Evolutionary conservation across 1,140 invertebrate species (phyloP).

Genomic region (Macrocentrus cingulum): DNA sequence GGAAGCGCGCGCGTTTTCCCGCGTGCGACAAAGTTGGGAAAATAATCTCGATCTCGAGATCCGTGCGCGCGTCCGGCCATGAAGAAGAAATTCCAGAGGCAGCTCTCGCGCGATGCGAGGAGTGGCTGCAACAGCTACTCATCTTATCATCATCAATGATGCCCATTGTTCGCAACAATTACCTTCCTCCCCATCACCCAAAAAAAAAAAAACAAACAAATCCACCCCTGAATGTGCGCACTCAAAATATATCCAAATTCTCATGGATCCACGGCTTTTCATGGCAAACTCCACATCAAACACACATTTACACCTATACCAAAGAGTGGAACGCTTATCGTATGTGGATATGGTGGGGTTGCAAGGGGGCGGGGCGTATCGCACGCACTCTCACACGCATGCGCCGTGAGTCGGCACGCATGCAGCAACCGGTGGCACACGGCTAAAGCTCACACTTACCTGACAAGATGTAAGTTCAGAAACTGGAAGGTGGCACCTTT

Average conservation of each 20-base stretch:
- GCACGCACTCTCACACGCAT: constrained; percentile 36
- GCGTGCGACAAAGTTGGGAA: constrained; percentile 15
- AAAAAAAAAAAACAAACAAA: too few relatives aligned
- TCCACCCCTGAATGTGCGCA: too few relatives aligned
- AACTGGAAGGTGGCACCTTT: constrained; percentile 57
- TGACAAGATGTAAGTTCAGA: constrained; percentile 59
- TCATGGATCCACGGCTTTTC: too few relatives aligned
- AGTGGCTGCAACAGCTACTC: too few relatives aligned
- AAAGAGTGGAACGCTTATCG: not conserved
- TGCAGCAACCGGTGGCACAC: constrained; percentile 34
- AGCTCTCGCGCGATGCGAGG: not conserved
- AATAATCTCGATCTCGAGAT: constrained; percentile 20
- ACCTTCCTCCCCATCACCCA: too few relatives aligned
- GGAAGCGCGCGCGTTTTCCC: not conserved
- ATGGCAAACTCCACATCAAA: too few relatives aligned
- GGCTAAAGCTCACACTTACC: constrained; percentile 56
- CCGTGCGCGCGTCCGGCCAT: constrained; percentile 8
- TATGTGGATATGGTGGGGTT: not conserved
- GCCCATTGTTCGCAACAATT: too few relatives aligned
- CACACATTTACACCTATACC: too few relatives aligned
- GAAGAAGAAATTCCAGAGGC: constrained; percentile 12
- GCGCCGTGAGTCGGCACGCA: constrained; percentile 23
- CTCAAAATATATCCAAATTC: too few relatives aligned
- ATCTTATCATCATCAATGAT: too few relatives aligned
- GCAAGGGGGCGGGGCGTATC: not conserved